These are phyloP conservation scores for Thalassaphorura encarpata DNA, from an alignment of 1,140 invertebrate genomes.

Conservation along the genomic window DNA sequence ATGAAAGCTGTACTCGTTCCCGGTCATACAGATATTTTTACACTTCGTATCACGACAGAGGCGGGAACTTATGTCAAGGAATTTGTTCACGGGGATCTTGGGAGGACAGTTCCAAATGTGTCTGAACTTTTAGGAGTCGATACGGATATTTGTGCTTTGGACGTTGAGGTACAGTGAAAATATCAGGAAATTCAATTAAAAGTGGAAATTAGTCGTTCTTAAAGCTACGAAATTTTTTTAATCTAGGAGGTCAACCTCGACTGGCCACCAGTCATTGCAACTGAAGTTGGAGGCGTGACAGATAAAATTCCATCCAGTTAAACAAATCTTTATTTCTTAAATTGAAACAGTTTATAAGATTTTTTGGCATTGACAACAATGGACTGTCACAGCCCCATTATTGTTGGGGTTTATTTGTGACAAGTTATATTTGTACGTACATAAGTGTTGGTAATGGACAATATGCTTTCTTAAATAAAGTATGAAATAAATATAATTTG, in stretches of 20 bases:
- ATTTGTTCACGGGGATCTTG: conserved; percentile 80
- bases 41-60: conserved; percentile 57
- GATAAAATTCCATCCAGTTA: too few relatives aligned
- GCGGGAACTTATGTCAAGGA: conserved; percentile 61
- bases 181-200: neutral
- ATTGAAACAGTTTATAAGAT: neutral
- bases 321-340: neutral
- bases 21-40: conserved; percentile 48
- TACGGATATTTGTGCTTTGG: conserved; percentile 49
- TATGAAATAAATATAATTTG: too few relatives aligned
- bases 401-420: too few relatives aligned
- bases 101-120: conserved; percentile 67
- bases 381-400: too few relatives aligned
- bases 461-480: too few relatives aligned
- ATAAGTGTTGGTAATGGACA: too few relatives aligned
- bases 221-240: too few relatives aligned
- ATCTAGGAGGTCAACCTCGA: conserved; percentile 16
- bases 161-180: conserved; percentile 55
- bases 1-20: conserved; percentile 27
- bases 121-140: conserved; percentile 46
- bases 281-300: neutral
- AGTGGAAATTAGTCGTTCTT: neutral
- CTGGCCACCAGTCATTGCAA: conserved; percentile 18
- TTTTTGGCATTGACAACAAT: neutral
- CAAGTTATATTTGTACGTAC: too few relatives aligned